Base-by-base conservation (phyloP, 1,140 invertebrate species). In the Drosophila simulans region DNA sequence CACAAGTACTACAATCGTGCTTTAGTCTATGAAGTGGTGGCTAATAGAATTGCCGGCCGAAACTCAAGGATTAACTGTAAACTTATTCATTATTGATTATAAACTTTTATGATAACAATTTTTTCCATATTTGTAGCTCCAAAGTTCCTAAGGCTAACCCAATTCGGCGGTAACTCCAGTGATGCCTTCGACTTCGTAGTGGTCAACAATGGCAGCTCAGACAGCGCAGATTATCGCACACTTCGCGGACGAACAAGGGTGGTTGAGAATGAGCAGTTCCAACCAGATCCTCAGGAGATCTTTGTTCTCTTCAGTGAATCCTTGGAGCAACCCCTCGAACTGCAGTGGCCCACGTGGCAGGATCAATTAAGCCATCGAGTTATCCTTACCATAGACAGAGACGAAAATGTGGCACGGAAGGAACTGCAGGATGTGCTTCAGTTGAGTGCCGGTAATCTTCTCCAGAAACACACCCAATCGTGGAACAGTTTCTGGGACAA, bases 1-100 rank as follows among this genome's bases (percentile, higher is more conserved):
- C 94, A 94, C 90, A 92, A 93, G 64, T 94, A 84, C 72, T 94
- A 93, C 56, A 94, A 93, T 25, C 92, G 94, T 31, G 93, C 93
- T 10, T 93, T 94, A 68, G 85, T 94, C 11, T 94, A 94, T 82
- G 94, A 94, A 68, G 93, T 94, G 49, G 27, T 78, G 20, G 80
- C 81, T 12, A 57, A 17, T 0, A 78, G 77, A 3, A 22, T 64
- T 25, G 5, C 12, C 25, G 42, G 3, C 15, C 10, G 11, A 3
- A 34, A 5, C 20, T 13, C 31, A 3, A 39, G 17, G 27, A 48
- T 13, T 35, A 58, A 55, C n/a, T 53, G 83, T 88, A 42, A 17
- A n/a, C 3, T 35, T 37, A 13, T 37, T 5, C 10, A 11, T 17
- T 27, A 39, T 39, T 39, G 4, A 39, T 13, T 13, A 22, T 3